Base-by-base conservation (phyloP, 2,888 invertebrate species). In the Netelia inedita region DNA sequence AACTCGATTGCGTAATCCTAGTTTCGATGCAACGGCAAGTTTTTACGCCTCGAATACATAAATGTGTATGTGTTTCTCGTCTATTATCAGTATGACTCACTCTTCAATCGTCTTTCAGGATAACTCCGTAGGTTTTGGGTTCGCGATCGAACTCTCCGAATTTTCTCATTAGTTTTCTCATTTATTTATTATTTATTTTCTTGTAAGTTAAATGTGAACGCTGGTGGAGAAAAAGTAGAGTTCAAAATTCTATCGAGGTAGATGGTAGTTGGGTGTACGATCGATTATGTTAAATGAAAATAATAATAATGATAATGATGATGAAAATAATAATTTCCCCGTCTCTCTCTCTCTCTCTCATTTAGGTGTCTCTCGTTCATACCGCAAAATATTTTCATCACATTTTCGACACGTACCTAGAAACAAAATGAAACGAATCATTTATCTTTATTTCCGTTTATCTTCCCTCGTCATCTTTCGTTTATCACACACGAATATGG, bases 21-120 rank as follows among this genome's bases (percentile, higher is more conserved):
- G 16, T 63, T 66, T 73, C 41, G 46, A 66, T 57, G 79, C 57
- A 79, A 65, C 66, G 14, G 14, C 16, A 9, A 8, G 46, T 59
- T 73, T 73, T 5, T 5, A 35, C 35, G 35, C 35, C 35, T 35
- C 23, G 23, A 35, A 35, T 35, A 35, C 35, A 35, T 35, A 35
- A 35, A 69, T 53, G 16, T 5, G 1, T 41, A 23, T 46, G 28
- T 53, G 19, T 74, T 59, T 61, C n/a, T 53, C 23, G 69, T 63
- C 55, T 50, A 19, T 68, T 66, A 46, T 79, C 82, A 63, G 55
- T 68, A 73, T 73, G 61, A 53, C 61, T 73, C 68, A 78, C 73
- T 19, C 61, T 46, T 46, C 57, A 19, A 55, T 59, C 68, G 59
- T 59, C 68, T 46, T 28, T 43, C 19, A 57, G 46, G 61, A 68